A percentile compares a stretch with the other conserved stretches of the same genome.
Evolutionary conservation across 2,888 invertebrate genomes (phyloP).

Genomic region (Steinernema hermaphroditum): DNA sequence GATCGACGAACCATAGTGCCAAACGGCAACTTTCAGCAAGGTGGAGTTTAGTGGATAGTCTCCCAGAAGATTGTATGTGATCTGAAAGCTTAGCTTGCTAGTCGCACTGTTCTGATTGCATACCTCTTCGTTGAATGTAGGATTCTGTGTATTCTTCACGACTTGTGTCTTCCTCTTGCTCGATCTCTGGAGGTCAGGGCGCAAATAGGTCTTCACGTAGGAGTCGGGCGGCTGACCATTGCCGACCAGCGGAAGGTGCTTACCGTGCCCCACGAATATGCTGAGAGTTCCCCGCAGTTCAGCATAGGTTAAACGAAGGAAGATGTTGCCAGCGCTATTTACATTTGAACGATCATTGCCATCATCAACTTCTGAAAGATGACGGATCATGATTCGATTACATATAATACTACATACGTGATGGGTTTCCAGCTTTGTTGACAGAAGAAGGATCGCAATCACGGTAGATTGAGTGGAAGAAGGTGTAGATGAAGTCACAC

Average conservation of each 20-base stretch:
- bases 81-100: constrained; percentile 40
- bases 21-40: constrained; percentile 64
- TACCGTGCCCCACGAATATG: constrained; percentile 53
- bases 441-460: constrained; percentile 70
- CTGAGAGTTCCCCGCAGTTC: constrained; percentile 30
- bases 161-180: constrained; percentile 94
- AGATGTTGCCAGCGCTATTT: constrained; percentile 11
- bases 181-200: constrained; percentile 78
- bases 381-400: neutral
- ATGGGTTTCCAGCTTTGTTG: constrained; percentile 13
- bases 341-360: neutral
- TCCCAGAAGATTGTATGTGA: constrained; percentile 47
- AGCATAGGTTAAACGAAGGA: neutral
- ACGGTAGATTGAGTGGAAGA: constrained; percentile 91
- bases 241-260: constrained; percentile 45
- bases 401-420: neutral
- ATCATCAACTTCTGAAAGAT: neutral
- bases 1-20: constrained; percentile 68
- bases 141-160: constrained; percentile 86
- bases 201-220: constrained; percentile 76
- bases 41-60: neutral
- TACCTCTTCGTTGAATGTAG: constrained; percentile 97
- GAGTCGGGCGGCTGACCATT: constrained; percentile 68
- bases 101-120: constrained; percentile 41
- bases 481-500: constrained; percentile 90